Evolutionary conservation across 2,113 vertebrate species (phyloP).

Genomic region (Gadus macrocephalus): DNA sequence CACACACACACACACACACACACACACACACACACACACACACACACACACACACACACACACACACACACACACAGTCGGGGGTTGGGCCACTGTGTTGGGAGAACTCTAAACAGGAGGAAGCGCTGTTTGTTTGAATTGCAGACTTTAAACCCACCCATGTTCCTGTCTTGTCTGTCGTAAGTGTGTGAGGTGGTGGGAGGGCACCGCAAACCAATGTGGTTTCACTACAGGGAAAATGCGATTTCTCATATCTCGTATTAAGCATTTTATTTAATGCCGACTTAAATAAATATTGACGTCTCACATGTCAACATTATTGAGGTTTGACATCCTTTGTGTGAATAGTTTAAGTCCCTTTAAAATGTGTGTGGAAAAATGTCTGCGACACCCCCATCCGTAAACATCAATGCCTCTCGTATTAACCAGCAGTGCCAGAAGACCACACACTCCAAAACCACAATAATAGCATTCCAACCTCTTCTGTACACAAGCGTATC

Average conservation of each 20-base stretch:
- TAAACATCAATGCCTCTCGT: constrained; percentile 26
- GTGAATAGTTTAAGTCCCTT: no score
- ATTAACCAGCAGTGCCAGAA: neutral
- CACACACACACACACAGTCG: no score
- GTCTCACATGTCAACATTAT: no score
- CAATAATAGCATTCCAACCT: constrained; percentile 32
- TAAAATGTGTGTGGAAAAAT: no score
- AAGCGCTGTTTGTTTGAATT: constrained; percentile 52
- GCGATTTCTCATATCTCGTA: no score
- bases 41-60: constrained; percentile 6
- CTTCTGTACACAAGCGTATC: constrained; percentile 25
- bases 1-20: constrained; percentile 12
- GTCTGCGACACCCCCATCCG: neutral
- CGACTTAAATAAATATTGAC: no score
- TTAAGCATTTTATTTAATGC: no score
- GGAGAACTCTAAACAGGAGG: constrained; percentile 49
- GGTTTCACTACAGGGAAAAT: no score
- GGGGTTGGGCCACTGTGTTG: no score
- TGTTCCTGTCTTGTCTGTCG: constrained; percentile 8
- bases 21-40: constrained; percentile 21
- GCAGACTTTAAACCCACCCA: constrained; percentile 42
- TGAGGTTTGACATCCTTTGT: no score
- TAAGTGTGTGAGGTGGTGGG: neutral
- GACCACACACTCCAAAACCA: constrained; percentile 28
- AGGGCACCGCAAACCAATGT: constrained; percentile 20